A percentile compares a stretch with the other conserved stretches of the same genome.
Conservation (phyloP, 2,888 invertebrate genomes). For the Globia sparganii region DNA sequence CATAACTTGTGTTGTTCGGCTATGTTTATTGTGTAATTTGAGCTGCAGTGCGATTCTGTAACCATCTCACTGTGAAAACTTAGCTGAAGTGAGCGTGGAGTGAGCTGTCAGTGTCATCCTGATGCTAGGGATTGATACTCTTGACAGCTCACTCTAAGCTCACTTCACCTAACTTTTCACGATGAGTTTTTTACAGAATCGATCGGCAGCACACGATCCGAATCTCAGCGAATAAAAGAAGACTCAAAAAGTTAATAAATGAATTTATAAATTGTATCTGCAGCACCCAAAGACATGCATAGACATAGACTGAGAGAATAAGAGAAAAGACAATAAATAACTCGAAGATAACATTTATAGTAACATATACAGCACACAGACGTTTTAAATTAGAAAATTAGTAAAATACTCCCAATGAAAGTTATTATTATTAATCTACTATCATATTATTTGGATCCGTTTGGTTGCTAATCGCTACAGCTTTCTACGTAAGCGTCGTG, state of each 20-base stretch:
- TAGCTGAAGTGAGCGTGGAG: no score
- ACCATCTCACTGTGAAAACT: no score
- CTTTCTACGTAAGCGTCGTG: slow-evolving; percentile 62
- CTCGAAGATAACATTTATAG: slow-evolving; percentile 53
- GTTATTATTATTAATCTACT: slow-evolving; percentile 36
- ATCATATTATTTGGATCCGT: slow-evolving; percentile 74
- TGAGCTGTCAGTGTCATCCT: no score
- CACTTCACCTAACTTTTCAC: no score
- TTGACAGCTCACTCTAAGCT: no score
- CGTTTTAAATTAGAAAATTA: slow-evolving; percentile 65
- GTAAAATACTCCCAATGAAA: slow-evolving; percentile 48
- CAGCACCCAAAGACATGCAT: slow-evolving; percentile 76
- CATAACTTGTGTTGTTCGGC: not conserved
- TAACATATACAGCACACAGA: slow-evolving; percentile 88
- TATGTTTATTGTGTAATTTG: not conserved
- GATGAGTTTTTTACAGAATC: no score
- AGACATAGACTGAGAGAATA: slow-evolving; percentile 78
- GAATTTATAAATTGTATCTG: slow-evolving; percentile 55
- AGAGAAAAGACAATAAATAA: slow-evolving; percentile 67
- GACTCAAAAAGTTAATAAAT: not conserved
- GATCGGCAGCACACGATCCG: not conserved
- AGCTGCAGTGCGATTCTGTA: no score
- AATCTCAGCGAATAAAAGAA: not conserved
- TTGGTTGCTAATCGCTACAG: slow-evolving; percentile 80
- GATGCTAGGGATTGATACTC: no score